Evolutionary conservation across 2,113 vertebrate genomes (phyloP).

Genomic region (Synodontis membranacea): DNA sequence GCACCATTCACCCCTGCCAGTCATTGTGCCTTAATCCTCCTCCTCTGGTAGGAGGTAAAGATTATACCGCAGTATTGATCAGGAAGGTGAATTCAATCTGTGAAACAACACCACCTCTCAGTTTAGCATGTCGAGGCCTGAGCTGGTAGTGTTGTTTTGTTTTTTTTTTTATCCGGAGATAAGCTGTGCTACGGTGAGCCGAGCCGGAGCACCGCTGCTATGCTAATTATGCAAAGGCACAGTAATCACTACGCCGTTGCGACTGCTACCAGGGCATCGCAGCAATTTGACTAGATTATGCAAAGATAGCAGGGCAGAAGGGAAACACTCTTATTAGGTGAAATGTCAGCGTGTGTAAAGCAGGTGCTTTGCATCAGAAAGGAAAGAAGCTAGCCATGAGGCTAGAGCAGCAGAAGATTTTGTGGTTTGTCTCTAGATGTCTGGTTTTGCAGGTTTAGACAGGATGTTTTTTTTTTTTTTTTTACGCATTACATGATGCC

Average conservation of each 20-base stretch:
- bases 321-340: slow-evolving; percentile 5
- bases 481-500: neutral
- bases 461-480: too few relatives aligned
- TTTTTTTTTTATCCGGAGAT: slow-evolving; percentile 7
- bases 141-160: neutral
- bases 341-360: slow-evolving; percentile 26
- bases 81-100: neutral
- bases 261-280: neutral
- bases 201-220: neutral
- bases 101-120: neutral
- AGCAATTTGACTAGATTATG: slow-evolving; percentile 47
- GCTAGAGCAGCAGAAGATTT: too few relatives aligned
- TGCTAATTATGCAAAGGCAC: slow-evolving; percentile 20
- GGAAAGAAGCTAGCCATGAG: neutral
- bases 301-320: slow-evolving; percentile 31
- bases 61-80: slow-evolving; percentile 45
- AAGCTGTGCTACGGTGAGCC: neutral
- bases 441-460: neutral
- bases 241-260: slow-evolving; percentile 3
- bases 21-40: slow-evolving; percentile 38
- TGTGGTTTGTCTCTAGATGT: neutral
- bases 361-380: slow-evolving; percentile 16
- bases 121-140: too few relatives aligned
- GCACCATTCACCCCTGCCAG: slow-evolving; percentile 21
- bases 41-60: slow-evolving; percentile 16